phyloP scores from a whole-genome alignment of 2,888 invertebrate genomes.

The Lordiphosa andalusiaca region DNA sequence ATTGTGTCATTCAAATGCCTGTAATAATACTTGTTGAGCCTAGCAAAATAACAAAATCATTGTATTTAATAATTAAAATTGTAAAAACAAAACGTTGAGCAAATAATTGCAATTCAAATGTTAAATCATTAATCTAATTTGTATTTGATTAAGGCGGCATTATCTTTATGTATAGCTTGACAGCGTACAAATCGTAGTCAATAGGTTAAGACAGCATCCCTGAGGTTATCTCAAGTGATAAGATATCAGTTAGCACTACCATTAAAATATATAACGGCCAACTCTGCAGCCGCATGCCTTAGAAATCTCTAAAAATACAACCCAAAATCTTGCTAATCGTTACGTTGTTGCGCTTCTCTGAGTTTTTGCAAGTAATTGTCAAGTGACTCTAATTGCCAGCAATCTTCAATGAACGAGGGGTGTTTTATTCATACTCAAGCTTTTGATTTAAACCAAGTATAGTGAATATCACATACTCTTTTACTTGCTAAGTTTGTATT shows the following conservation, averaged over 20 bases:
- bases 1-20: constrained; percentile 19
- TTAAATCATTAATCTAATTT: too few species aligned
- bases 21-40: constrained; percentile 21
- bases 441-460: too few species aligned
- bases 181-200: neutral
- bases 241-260: constrained; percentile 2
- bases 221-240: neutral
- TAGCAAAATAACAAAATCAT: constrained; percentile 21
- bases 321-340: constrained; percentile 21
- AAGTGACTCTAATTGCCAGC: constrained; percentile 53
- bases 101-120: too few species aligned
- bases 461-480: too few species aligned
- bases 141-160: too few species aligned
- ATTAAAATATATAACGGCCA: constrained; percentile 8
- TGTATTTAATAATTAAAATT: neutral
- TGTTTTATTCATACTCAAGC: constrained; percentile 3
- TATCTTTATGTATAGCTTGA: too few species aligned
- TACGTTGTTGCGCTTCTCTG: constrained; percentile 30
- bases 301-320: constrained; percentile 7
- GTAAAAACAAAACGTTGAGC: too few species aligned
- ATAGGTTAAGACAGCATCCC: neutral
- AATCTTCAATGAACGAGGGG: constrained; percentile 14
- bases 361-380: constrained; percentile 33
- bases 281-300: constrained; percentile 4
- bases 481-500: too few species aligned